A percentile compares a stretch with the other conserved stretches of the same genome.
phyloP scores from a whole-genome alignment of 92 coral and sea anemone species.

The Nematostella vectensis region DNA sequence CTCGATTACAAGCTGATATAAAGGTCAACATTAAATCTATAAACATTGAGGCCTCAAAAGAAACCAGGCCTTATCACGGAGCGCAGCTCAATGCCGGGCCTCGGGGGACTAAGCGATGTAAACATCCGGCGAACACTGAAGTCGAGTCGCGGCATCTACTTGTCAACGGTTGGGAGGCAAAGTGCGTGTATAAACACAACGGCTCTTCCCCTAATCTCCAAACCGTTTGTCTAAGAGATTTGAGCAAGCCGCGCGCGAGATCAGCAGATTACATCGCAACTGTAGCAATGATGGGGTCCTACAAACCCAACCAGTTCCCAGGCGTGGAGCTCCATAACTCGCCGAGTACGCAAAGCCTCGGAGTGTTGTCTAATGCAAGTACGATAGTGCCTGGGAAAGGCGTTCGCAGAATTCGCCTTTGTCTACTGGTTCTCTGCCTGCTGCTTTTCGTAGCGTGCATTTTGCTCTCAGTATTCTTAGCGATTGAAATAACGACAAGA shows the following conservation, averaged over 20 bases:
- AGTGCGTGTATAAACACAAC: conserved; percentile 13
- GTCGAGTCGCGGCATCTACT: conserved; percentile 4
- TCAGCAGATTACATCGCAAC: conserved; percentile 19
- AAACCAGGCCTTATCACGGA: too few relatives aligned
- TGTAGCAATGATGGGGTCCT: conserved; percentile 15
- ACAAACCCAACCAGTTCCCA: neutral
- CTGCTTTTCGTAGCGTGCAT: conserved; percentile 56
- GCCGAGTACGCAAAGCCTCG: conserved; percentile 69
- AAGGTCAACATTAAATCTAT: too few relatives aligned
- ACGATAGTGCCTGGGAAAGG: conserved; percentile 34
- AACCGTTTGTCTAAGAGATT: conserved; percentile 36
- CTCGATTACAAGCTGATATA: too few relatives aligned
- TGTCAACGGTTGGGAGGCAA: conserved; percentile 17
- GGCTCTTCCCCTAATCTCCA: conserved; percentile 27
- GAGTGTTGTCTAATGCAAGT: conserved; percentile 34
- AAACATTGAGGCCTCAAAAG: too few relatives aligned
- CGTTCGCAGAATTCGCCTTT: conserved; percentile 17
- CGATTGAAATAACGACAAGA: conserved; percentile 31
- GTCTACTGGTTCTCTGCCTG: conserved; percentile 33
- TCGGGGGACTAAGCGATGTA: too few relatives aligned
- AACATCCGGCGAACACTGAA: conserved; percentile 16
- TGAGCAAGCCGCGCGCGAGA: conserved; percentile 31
- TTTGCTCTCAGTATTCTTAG: conserved; percentile 51
- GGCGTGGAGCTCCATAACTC: conserved; percentile 31
- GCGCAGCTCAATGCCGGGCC: too few relatives aligned